phyloP scores from a whole-genome alignment of 2,888 invertebrate genomes.

The Limnephilus auricula region DNA sequence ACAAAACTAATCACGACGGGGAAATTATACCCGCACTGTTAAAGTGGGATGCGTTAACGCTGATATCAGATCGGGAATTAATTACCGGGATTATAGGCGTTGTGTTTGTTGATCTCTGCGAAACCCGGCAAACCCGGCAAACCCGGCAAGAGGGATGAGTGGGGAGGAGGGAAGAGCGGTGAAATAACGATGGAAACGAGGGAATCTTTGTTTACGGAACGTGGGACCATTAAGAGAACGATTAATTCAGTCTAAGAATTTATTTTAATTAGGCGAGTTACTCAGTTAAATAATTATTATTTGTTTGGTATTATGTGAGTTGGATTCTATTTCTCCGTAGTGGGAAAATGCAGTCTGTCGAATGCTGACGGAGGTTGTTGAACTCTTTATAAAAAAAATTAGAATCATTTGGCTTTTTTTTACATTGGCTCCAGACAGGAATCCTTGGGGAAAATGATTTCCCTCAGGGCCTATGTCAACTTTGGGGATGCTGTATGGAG shows the following conservation, averaged over 20 bases:
- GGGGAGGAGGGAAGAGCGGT: conserved; percentile 13
- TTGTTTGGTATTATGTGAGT: background rate
- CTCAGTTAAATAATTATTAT: background rate
- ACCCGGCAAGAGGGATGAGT: background rate
- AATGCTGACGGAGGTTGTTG: background rate
- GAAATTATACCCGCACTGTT: background rate
- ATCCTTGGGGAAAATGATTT: too few species aligned
- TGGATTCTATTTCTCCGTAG: background rate
- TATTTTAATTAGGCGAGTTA: conserved; percentile 24
- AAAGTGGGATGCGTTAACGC: conserved; percentile 37
- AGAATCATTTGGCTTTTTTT: too few species aligned
- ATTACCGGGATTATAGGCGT: conserved; percentile 56
- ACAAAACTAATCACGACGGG: background rate
- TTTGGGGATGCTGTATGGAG: too few species aligned
- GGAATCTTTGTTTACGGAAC: conserved; percentile 53
- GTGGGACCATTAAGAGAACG: conserved; percentile 23
- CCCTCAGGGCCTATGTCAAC: too few species aligned
- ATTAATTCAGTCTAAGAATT: conserved; percentile 33
- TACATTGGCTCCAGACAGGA: too few species aligned
- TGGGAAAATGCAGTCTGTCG: background rate
- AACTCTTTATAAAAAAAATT: too few species aligned
- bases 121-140: too few species aligned
- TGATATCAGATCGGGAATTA: conserved; percentile 60
- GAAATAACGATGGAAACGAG: conserved; percentile 5
- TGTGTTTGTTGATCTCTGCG: conserved; percentile 58